Percentiles rank a stretch among this genome's conserved stretches.
Evolutionary conservation across 2,888 invertebrate species (phyloP).

Genomic region (Doris montereyensis): DNA sequence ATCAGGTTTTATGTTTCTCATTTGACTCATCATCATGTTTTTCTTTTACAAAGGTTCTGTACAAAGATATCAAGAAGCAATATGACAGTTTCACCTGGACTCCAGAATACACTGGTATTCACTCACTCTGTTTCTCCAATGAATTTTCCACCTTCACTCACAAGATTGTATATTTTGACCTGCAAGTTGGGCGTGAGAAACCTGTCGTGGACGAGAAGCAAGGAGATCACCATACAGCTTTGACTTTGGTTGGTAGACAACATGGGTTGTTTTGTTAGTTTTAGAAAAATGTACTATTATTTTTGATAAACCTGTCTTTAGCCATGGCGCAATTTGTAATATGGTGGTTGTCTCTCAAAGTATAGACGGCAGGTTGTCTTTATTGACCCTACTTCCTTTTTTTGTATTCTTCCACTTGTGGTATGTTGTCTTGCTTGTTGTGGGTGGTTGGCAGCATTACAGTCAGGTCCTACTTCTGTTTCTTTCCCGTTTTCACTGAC

Average conservation of each 20-base stretch:
- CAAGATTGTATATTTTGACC: slow-evolving; percentile 98
- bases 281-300: background rate
- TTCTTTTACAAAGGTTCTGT: slow-evolving; percentile 84
- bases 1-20: too few species aligned
- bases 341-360: too few species aligned
- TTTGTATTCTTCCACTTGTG: too few species aligned
- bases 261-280: too few species aligned
- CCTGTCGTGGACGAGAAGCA: slow-evolving; percentile 76
- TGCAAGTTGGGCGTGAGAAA: slow-evolving; percentile 92
- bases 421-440: too few species aligned
- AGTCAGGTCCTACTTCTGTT: too few species aligned
- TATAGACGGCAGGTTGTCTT: too few species aligned
- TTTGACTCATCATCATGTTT: too few species aligned
- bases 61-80: slow-evolving; percentile 93
- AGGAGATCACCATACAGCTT: slow-evolving; percentile 79
- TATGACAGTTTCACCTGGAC: slow-evolving; percentile 89
- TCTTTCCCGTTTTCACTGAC: too few species aligned
- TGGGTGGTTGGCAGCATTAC: too few species aligned
- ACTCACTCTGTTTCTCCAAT: slow-evolving; percentile 88
- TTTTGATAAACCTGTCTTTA: background rate
- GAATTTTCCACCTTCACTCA: slow-evolving; percentile 99
- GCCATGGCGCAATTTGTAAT: background rate
- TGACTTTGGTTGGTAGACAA: slow-evolving; percentile 81
- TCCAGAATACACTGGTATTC: slow-evolving; percentile 63
- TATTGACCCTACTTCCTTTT: too few species aligned